Conservation (phyloP, 2,113 vertebrate genomes). For the Scomber scombrus region DNA sequence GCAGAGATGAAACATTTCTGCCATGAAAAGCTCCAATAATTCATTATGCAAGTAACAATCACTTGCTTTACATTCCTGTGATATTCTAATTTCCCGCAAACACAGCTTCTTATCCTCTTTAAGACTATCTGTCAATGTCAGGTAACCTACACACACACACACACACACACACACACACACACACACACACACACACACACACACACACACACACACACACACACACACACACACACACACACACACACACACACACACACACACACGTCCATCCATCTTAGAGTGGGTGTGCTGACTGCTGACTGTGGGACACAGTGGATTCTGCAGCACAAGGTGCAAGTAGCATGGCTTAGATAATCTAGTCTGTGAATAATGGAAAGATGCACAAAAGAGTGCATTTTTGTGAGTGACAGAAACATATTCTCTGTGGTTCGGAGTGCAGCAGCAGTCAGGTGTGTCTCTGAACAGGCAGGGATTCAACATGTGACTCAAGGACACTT, state of each 20-base stretch:
- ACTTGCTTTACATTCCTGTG: slow-evolving; percentile 21
- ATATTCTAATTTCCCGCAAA: slow-evolving; percentile 9
- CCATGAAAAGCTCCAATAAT: slow-evolving; percentile 10
- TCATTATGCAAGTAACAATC: neutral
- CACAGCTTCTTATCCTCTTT: slow-evolving; percentile 28
- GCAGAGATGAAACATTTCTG: slow-evolving; percentile 16
- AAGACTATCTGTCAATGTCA: slow-evolving; percentile 53
- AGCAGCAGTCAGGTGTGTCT: slow-evolving; percentile 56
- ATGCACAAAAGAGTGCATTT: slow-evolving; percentile 20
- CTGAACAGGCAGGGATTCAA: slow-evolving; percentile 58
- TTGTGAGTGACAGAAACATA: slow-evolving; percentile 39
- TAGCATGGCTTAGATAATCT: neutral
- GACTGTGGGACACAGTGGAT: neutral
- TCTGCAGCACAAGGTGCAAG: slow-evolving; percentile 1
- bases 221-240: too few species aligned
- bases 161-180: too few species aligned
- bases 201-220: too few species aligned
- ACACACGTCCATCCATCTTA: slow-evolving; percentile 10
- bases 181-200: too few species aligned
- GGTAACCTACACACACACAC: too few species aligned
- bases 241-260: too few species aligned
- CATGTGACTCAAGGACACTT: slow-evolving; percentile 60
- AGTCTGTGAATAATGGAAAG: slow-evolving; percentile 21
- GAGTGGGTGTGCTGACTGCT: slow-evolving; percentile 3
- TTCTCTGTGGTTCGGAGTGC: slow-evolving; percentile 24